These are phyloP conservation scores for Paratilapia polleni DNA, from an alignment of 2,113 vertebrate species.

Conservation along the genomic window DNA sequence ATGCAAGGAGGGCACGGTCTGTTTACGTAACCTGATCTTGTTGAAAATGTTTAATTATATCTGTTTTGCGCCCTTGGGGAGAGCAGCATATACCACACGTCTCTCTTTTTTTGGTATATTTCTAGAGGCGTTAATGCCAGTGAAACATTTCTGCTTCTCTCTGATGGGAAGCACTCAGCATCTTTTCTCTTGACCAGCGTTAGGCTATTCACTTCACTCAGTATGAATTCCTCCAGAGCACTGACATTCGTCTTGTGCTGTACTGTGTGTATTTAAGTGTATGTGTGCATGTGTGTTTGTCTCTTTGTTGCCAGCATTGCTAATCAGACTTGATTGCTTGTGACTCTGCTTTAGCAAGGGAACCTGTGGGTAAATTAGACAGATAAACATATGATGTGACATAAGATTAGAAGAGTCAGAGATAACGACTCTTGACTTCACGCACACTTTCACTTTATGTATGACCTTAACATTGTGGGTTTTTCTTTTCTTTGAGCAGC, in stretches of 20 bases:
- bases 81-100: slow-evolving; percentile 5
- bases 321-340: slow-evolving; percentile 72
- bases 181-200: slow-evolving; percentile 44
- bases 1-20: background rate
- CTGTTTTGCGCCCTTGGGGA: slow-evolving; percentile 2
- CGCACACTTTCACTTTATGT: slow-evolving; percentile 43
- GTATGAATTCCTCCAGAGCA: slow-evolving; percentile 47
- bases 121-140: slow-evolving; percentile 63
- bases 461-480: slow-evolving; percentile 16
- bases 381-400: slow-evolving; percentile 68
- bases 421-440: slow-evolving; percentile 17
- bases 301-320: slow-evolving; percentile 27
- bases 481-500: slow-evolving; percentile 26
- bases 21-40: slow-evolving; percentile 4
- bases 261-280: background rate
- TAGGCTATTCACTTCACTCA: slow-evolving; percentile 48
- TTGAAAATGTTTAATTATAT: slow-evolving; percentile 18
- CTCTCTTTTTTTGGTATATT: slow-evolving; percentile 39
- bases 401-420: slow-evolving; percentile 45
- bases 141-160: slow-evolving; percentile 38
- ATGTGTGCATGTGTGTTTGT: background rate
- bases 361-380: slow-evolving; percentile 45
- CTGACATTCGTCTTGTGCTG: slow-evolving; percentile 36
- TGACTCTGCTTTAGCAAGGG: slow-evolving; percentile 43
- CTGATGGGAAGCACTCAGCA: slow-evolving; percentile 59